Evolutionary conservation across 2,888 invertebrate species (phyloP).

Genomic region (Callinectes sapidus): DNA sequence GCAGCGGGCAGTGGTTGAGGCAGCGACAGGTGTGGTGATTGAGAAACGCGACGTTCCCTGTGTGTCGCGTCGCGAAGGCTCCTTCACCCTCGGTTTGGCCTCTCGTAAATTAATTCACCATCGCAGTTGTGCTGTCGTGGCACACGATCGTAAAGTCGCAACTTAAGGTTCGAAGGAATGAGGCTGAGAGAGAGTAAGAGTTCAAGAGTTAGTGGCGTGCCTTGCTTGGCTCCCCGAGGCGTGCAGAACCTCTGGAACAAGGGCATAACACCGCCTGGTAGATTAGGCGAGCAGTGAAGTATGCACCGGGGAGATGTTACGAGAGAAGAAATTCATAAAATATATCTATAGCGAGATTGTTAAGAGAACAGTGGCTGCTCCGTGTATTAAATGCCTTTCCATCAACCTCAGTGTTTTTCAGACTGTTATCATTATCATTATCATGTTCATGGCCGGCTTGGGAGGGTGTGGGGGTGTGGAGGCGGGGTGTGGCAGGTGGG

Average conservation of each 20-base stretch:
- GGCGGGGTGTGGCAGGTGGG: not conserved
- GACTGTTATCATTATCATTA: conserved; percentile 31
- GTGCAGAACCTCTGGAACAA: conserved; percentile 17
- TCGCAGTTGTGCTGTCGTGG: conserved; percentile 64
- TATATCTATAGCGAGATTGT: conserved; percentile 24
- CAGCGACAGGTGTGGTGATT: conserved; percentile 67
- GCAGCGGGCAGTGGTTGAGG: conserved; percentile 49
- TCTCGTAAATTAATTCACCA: conserved; percentile 66
- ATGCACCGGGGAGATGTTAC: conserved; percentile 11
- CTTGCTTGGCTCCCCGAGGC: conserved; percentile 19
- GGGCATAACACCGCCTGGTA: conserved; percentile 25
- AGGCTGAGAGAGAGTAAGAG: conserved; percentile 42
- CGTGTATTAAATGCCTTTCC: conserved; percentile 34
- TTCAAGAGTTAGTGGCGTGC: conserved; percentile 19
- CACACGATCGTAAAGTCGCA: conserved; percentile 65
- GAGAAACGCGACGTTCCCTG: conserved; percentile 64
- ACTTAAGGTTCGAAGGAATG: conserved; percentile 57
- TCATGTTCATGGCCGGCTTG: conserved; percentile 20
- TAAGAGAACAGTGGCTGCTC: conserved; percentile 23
- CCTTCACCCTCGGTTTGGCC: conserved; percentile 55
- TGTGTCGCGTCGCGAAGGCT: conserved; percentile 54
- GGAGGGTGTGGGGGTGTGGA: not conserved
- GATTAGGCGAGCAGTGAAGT: not conserved
- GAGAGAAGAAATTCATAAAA: conserved; percentile 36
- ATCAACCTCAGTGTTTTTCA: conserved; percentile 11